Conservation (phyloP, 2,113 vertebrate species). For the Centropristis striata region DNA sequence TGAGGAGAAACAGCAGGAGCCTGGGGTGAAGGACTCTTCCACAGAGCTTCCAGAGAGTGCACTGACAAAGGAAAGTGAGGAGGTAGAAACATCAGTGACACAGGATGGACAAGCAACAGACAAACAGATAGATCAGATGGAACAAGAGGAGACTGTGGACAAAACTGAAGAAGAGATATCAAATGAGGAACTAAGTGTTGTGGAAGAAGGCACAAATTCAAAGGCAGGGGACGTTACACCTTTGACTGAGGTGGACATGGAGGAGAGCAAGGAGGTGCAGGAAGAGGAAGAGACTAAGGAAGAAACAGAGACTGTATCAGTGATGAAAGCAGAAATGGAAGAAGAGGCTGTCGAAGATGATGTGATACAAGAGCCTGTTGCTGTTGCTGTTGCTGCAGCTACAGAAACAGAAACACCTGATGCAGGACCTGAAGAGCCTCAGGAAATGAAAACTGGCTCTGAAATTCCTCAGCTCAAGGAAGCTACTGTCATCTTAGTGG, state of each 20-base stretch:
- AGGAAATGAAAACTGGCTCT: neutral
- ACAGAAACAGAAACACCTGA: neutral
- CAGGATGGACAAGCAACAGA: neutral
- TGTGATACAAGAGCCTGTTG: neutral
- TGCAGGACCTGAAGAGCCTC: neutral
- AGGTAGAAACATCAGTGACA: neutral
- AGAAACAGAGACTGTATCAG: neutral
- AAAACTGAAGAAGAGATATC: neutral
- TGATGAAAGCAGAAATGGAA: neutral
- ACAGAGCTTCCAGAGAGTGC: neutral
- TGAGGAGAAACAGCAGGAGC: neutral
- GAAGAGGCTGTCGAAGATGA: neutral
- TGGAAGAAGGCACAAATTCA: neutral
- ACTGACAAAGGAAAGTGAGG: neutral
- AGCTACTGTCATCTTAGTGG: conserved; percentile 24
- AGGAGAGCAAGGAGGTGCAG: neutral
- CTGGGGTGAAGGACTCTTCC: neutral
- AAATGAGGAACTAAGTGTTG: neutral
- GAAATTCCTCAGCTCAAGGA: conserved; percentile 18
- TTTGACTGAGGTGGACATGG: neutral
- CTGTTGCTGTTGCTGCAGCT: neutral
- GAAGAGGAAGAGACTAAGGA: neutral
- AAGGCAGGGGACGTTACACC: neutral
- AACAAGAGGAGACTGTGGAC: neutral
- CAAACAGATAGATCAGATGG: neutral